Conservation (phyloP, 2,888 invertebrate species). For the Rhogogaster chlorosoma region DNA sequence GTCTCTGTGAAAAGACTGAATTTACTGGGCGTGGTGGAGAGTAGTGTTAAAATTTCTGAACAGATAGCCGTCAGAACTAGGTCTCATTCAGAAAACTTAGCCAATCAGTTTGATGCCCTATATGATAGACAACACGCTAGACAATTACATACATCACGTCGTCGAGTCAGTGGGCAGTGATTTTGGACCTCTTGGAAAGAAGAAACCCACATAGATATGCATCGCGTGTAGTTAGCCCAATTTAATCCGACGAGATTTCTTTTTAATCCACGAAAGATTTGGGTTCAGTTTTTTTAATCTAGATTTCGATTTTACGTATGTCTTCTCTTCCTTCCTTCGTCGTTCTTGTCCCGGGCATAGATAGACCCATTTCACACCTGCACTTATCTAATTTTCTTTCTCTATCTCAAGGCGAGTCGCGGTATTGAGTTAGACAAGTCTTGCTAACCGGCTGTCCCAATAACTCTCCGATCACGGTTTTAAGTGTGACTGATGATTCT, state of each 20-base stretch:
- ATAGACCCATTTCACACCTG: not conserved
- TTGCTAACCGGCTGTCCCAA: constrained; percentile 47
- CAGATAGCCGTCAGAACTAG: not conserved
- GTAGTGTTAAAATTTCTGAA: not conserved
- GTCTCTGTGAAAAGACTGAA: too few species aligned
- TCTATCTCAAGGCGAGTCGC: constrained; percentile 24
- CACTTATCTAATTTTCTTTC: constrained; percentile 4
- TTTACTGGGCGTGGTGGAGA: not conserved
- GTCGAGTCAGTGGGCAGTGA: not conserved
- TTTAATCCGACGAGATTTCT: not conserved
- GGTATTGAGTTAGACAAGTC: constrained; percentile 34
- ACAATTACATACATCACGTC: not conserved
- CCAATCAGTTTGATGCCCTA: constrained; percentile 30
- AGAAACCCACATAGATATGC: not conserved
- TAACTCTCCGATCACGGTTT: constrained; percentile 12
- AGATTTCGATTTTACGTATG: not conserved
- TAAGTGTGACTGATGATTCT: not conserved
- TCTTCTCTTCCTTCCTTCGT: not conserved
- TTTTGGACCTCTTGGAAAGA: not conserved
- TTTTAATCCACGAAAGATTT: not conserved
- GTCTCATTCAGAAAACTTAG: constrained; percentile 1
- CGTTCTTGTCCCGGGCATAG: not conserved
- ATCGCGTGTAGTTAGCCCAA: not conserved
- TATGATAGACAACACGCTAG: not conserved
- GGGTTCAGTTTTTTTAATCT: not conserved